Evolutionary conservation across 30 jellyfish, hydroid and myxozoan genomes (phyloP).

Genomic region (Nemopilema nomurai): DNA sequence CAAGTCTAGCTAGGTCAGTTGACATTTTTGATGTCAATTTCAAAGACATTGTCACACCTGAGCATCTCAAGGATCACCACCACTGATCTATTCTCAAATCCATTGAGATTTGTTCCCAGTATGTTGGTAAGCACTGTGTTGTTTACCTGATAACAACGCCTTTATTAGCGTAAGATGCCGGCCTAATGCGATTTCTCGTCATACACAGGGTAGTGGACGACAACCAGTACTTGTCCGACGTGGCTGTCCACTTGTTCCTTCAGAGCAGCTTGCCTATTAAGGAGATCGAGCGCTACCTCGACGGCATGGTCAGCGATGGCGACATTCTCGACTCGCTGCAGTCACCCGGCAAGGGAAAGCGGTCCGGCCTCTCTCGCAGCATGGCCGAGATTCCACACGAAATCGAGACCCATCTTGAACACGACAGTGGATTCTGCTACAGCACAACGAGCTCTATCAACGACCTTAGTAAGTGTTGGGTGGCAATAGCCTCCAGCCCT

Average conservation of each 20-base stretch:
- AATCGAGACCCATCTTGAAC: slow-evolving; percentile 67
- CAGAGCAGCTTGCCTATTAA: slow-evolving; percentile 82
- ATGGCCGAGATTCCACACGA: slow-evolving; percentile 68
- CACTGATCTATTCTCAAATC: background rate
- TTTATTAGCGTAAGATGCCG: background rate
- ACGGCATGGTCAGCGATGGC: slow-evolving; percentile 87
- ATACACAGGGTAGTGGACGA: slow-evolving; percentile 80
- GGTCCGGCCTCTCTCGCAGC: slow-evolving; percentile 75
- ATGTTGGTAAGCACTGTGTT: background rate
- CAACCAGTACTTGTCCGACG: slow-evolving; percentile 86
- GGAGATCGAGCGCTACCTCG: slow-evolving; percentile 76
- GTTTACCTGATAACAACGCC: background rate
- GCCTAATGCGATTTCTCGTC: background rate
- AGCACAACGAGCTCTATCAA: slow-evolving; percentile 94
- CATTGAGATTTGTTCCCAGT: background rate
- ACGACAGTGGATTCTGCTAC: slow-evolving; percentile 94
- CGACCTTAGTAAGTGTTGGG: slow-evolving; percentile 78
- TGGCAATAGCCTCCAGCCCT: background rate
- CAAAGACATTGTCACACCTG: background rate
- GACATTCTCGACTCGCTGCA: slow-evolving; percentile 77
- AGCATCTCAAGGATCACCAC: background rate
- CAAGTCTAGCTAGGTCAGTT: background rate
- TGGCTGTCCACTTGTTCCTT: slow-evolving; percentile 87
- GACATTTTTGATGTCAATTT: background rate
- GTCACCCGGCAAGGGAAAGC: slow-evolving; percentile 62